Percentiles rank a stretch among this genome's conserved stretches.
Evolutionary conservation across 2,113 vertebrate species (phyloP).

Genomic region (Setophaga kirtlandii): DNA sequence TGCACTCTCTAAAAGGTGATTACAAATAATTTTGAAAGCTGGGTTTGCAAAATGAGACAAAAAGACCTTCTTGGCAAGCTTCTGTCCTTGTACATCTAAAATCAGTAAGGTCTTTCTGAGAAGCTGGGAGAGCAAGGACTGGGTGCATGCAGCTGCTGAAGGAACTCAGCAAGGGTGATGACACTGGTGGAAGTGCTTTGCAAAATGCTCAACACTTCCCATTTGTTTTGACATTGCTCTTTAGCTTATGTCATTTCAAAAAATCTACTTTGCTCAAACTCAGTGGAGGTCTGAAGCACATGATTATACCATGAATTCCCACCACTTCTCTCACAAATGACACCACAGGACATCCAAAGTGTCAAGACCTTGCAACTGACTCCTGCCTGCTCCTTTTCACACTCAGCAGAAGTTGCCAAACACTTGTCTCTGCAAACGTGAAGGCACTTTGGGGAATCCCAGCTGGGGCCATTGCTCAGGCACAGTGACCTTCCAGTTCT

Average conservation of each 20-base stretch:
- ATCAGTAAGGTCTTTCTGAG: neutral
- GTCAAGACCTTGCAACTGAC: fast-evolving
- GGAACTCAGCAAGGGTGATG: neutral
- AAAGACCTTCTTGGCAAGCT: neutral
- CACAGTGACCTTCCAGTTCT: neutral
- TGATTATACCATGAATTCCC: neutral
- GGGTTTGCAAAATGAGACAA: neutral
- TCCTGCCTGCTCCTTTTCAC: neutral
- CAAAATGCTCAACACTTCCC: neutral
- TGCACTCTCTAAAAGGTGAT: neutral
- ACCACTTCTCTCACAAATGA: neutral
- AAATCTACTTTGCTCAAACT: neutral
- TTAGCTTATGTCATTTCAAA: neutral
- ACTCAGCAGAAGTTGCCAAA: neutral
- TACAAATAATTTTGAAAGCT: neutral
- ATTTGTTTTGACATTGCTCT: neutral
- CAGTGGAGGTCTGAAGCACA: neutral
- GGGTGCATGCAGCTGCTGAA: neutral
- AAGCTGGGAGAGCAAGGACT: neutral
- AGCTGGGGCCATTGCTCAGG: neutral
- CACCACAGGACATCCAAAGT: neutral
- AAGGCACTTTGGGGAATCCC: neutral
- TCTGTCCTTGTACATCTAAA: neutral
- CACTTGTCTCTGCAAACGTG: neutral
- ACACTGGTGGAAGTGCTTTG: neutral